Conservation (phyloP, 1,140 invertebrate species). For the Drosophila setifemur region DNA sequence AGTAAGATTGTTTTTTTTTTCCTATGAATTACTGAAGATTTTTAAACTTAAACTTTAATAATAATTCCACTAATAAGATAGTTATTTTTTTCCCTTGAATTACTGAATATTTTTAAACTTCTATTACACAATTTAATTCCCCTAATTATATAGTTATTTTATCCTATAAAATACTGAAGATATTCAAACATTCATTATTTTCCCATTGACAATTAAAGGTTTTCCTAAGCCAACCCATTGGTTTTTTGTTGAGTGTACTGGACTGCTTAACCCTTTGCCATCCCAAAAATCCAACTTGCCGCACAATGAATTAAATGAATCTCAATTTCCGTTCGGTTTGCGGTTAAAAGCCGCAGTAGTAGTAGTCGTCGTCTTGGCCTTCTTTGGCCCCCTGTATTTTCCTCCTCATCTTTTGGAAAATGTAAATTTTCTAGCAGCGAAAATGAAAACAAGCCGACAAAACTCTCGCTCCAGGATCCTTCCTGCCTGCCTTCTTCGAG, state of each 20-base stretch:
- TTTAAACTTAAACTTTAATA: too few species aligned
- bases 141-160: too few species aligned
- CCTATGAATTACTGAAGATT: too few species aligned
- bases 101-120: too few species aligned
- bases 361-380: constrained; percentile 20
- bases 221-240: not conserved
- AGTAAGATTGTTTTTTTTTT: too few species aligned
- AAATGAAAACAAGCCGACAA: constrained; percentile 75
- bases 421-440: constrained; percentile 64
- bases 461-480: constrained; percentile 39
- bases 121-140: too few species aligned
- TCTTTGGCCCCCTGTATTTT: not conserved
- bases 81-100: too few species aligned
- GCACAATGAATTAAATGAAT: constrained; percentile 81
- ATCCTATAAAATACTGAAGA: too few species aligned
- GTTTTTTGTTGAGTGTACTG: constrained; percentile 2
- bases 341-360: constrained; percentile 72
- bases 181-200: not conserved
- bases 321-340: constrained; percentile 81
- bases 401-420: constrained; percentile 30
- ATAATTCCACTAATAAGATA: too few species aligned
- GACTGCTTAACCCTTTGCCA: constrained; percentile 51
- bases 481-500: too few species aligned
- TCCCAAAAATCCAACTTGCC: constrained; percentile 27
- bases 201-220: not conserved